Percentiles rank a stretch among this genome's conserved stretches.
These are phyloP conservation scores for Microplitis demolitor DNA, from an alignment of 1,140 invertebrate species.

Conservation along the genomic window DNA sequence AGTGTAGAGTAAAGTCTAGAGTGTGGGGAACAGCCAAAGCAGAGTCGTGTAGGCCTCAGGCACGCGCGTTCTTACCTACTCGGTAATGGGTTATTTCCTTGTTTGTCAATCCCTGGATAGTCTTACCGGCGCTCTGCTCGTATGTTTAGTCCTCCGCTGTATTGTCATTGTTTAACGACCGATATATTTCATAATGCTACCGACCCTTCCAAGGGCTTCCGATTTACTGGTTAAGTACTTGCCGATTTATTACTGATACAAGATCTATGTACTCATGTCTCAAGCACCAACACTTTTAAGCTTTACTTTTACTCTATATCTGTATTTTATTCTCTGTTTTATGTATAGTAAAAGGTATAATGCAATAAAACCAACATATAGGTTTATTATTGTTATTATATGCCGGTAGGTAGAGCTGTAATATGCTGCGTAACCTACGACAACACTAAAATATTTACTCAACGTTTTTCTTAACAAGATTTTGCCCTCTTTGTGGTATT, in stretches of 20 bases:
- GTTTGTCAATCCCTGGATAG: slow-evolving; percentile 39
- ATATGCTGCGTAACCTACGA: slow-evolving; percentile 9
- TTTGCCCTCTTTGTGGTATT: slow-evolving; percentile 44
- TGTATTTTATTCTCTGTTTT: too few species aligned
- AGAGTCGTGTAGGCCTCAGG: slow-evolving; percentile 14
- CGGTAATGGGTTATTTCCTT: slow-evolving; percentile 41
- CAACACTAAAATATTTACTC: background rate
- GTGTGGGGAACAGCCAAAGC: too few species aligned
- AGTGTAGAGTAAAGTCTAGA: background rate
- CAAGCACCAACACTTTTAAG: too few species aligned
- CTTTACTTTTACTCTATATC: too few species aligned
- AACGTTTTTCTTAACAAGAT: slow-evolving; percentile 2
- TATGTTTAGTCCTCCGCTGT: slow-evolving; percentile 2
- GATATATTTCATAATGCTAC: slow-evolving; percentile 29
- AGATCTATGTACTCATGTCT: too few species aligned
- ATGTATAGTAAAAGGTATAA: too few species aligned
- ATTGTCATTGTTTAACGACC: slow-evolving; percentile 37
- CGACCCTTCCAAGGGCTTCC: background rate
- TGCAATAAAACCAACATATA: too few species aligned
- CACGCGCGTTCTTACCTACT: slow-evolving; percentile 28
- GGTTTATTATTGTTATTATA: background rate
- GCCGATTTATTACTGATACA: background rate
- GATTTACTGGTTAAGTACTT: background rate
- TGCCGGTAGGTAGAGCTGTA: background rate
- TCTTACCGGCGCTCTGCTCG: slow-evolving; percentile 3